Base-by-base conservation (phyloP, 2,113 vertebrate species). In the Cebus imitator region DNA sequence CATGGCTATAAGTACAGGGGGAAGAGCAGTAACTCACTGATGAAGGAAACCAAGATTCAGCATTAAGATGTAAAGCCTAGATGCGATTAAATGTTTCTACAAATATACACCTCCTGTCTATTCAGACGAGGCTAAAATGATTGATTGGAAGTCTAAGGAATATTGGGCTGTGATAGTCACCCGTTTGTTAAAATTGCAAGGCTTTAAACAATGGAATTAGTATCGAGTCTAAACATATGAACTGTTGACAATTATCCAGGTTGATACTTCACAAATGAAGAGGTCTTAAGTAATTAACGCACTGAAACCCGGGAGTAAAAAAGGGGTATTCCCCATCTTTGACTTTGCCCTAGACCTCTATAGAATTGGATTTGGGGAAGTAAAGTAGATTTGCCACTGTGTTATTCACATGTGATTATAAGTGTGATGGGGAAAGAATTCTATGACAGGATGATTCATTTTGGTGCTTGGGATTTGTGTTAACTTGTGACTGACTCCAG, bases 401-500 rank as follows among this genome's bases (percentile, higher is more conserved):
- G 55, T 94, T 21, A 64, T 45, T 94, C 64, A 40, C 17, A 21
- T 3, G 14, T 32, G 23, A 18, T 66, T 70, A 6, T 73, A 80
- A 61, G 83, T 52, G 43, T 72, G 79, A 50, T 21, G 27, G 79
- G 30, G 27, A 20, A 35, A 92, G 73, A 88, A 58, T n/a, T 18
- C 35, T 52, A 58, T 9, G 79, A 64, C 64, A 58, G 82, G 92
- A 64, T 11, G 27, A 72, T 14, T 85, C 96, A 61, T 82, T 91
- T 35, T 43, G 55, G 25, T 76, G n/a, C 94, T 89, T 94, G 86
- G 48, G 68, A 94, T 95, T 92, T 84, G 10, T 76, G 50, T 68
- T 90, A 72, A 70, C 45, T 92, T 87, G 96, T 84, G 88, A 93
- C 5, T 55, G 91, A 92, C 94, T 97, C n/a, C 17, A 25, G 84